Evolutionary conservation across 2,113 vertebrate genomes (phyloP).

Genomic region (Eptesicus fuscus): DNA sequence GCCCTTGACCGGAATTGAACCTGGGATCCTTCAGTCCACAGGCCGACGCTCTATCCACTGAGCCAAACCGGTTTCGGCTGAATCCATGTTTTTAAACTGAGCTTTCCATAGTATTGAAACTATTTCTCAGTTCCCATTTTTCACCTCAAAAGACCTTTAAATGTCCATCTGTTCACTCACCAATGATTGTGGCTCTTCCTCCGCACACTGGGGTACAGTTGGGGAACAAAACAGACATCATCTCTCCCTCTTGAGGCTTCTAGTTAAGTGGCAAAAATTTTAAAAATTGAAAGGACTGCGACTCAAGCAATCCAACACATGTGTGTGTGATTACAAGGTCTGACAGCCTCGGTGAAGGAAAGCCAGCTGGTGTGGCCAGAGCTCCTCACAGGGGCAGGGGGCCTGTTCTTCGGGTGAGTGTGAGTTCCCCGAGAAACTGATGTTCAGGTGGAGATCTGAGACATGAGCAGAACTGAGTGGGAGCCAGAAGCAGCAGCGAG

Average conservation of each 20-base stretch:
- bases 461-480: neutral
- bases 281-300: neutral
- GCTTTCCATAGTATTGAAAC: neutral
- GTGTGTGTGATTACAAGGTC: neutral
- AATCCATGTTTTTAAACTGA: neutral
- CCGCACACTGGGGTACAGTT: neutral
- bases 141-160: neutral
- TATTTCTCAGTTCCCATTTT: neutral
- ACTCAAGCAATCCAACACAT: too few species aligned
- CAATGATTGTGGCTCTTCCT: neutral
- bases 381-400: neutral
- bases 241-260: neutral
- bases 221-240: neutral
- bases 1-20: too few species aligned
- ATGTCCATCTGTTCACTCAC: neutral
- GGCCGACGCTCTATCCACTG: too few species aligned
- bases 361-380: rapidly evolving
- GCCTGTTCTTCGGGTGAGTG: neutral
- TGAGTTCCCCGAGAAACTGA: neutral
- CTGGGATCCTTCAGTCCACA: too few species aligned
- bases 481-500: neutral
- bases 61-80: too few species aligned
- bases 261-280: neutral
- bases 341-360: neutral
- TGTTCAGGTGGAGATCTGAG: neutral